Conservation (phyloP, 2,797 vertebrate genomes). For the Diplodus sargus region DNA sequence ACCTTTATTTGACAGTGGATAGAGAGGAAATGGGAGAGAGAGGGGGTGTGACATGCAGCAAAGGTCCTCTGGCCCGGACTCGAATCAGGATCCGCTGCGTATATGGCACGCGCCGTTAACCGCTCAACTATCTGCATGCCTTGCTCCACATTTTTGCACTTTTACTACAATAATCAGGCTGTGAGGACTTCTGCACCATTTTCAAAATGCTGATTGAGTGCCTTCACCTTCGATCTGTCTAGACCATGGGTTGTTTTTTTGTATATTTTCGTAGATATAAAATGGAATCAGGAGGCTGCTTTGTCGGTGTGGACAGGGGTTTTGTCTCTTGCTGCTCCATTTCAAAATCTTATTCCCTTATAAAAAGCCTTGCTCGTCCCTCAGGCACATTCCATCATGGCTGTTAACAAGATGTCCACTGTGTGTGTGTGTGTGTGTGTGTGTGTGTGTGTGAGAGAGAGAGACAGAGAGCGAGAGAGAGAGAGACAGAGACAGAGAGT, state of each 20-base stretch:
- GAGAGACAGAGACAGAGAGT: not conserved
- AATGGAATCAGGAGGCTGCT: constrained; percentile 51
- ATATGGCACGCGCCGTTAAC: no score
- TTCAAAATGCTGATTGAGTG: not conserved
- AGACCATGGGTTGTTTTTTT: not conserved
- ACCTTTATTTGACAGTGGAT: no score
- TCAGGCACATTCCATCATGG: constrained; percentile 43
- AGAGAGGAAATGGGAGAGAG: no score
- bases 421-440: constrained; percentile 3
- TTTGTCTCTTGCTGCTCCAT: constrained; percentile 34
- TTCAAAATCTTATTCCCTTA: constrained; percentile 49
- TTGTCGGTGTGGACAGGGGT: constrained; percentile 32
- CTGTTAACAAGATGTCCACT: constrained; percentile 50
- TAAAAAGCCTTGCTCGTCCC: constrained; percentile 34
- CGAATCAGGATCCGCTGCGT: no score
- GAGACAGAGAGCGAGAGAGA: no score
- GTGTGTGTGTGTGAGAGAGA: no score
- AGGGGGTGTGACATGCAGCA: no score
- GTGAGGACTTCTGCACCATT: not conserved
- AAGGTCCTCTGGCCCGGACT: no score
- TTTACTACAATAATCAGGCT: not conserved
- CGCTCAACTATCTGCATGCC: no score
- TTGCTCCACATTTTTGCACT: not conserved
- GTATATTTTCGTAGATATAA: constrained; percentile 22
- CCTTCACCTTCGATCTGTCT: constrained; percentile 10